Conservation (phyloP, 2,888 invertebrate species). For the Watsonalla binaria region DNA sequence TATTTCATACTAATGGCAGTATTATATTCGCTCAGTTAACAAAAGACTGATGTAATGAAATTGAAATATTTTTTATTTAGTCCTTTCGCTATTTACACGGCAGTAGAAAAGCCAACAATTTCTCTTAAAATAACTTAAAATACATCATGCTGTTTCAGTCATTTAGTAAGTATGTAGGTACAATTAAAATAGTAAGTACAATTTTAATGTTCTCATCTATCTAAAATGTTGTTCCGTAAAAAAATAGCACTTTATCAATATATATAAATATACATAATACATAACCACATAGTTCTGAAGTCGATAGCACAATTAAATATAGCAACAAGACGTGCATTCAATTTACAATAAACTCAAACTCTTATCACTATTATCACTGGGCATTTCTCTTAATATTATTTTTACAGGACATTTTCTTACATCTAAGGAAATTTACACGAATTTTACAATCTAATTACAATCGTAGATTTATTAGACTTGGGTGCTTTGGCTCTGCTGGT, state of each 20-base stretch:
- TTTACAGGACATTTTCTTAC: constrained; percentile 41
- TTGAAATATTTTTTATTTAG: constrained; percentile 57
- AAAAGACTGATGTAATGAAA: constrained; percentile 28
- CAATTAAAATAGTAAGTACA: constrained; percentile 42
- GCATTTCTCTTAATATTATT: constrained; percentile 59
- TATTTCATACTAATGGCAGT: neutral
- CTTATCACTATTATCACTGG: constrained; percentile 77
- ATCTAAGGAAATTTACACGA: constrained; percentile 53
- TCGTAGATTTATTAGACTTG: constrained; percentile 61
- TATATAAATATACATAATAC: constrained; percentile 33
- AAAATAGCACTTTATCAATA: constrained; percentile 59
- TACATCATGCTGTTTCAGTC: constrained; percentile 67
- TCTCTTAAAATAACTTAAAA: constrained; percentile 69
- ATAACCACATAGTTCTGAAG: constrained; percentile 47
- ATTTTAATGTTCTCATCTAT: constrained; percentile 39
- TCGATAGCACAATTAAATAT: constrained; percentile 53
- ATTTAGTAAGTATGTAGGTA: constrained; percentile 38
- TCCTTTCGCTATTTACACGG: constrained; percentile 70
- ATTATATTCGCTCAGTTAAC: constrained; percentile 1
- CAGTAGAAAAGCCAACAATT: constrained; percentile 73
- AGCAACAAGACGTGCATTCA: constrained; percentile 52
- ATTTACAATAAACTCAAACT: constrained; percentile 53
- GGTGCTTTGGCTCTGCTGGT: constrained; percentile 72
- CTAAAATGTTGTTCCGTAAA: constrained; percentile 54
- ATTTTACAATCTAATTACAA: constrained; percentile 62